Base-by-base conservation (phyloP, 2,797 vertebrate genomes). In the Etheostoma perlongum region DNA sequence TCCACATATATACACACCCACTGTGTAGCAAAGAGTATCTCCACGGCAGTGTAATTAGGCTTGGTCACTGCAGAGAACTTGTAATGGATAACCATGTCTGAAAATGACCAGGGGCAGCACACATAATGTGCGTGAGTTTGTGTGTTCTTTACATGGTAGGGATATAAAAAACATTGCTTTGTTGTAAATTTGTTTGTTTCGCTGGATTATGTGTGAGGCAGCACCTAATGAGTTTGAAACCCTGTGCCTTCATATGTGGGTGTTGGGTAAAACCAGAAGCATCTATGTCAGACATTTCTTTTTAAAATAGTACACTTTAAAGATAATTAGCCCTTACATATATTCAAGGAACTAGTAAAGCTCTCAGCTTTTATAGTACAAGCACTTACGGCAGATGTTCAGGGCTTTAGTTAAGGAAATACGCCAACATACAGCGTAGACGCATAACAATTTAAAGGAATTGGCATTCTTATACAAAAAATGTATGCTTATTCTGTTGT, bases 11-110 rank as follows among this genome's bases (percentile, higher is more conserved):
- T 21, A 79, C 72, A 69, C 78, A 74, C 77, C 58, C 67, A 66
- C 66, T 70, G 81, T 63, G 83, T 12, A 42, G 78, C 36, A 74
- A 80, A 86, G 75, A 90, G 84, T 62, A 85, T 92, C 86, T 91
- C 85, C 75, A 85, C 82, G 78, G 77, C 25, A 21, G 49, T 69
- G 85, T 92, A 91, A 93, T 93, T 90, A 93, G 82, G 86, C 73
- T 80, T 55, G 86, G 91, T 86, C 90, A 87, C 89, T 84, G 90
- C 85, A 81, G 87, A 87, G 84, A 87, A 12, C 46, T 60, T 76
- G 69, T 87, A 90, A 93, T 91, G 82, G 88, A 92, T 85, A 90
- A 86, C 79, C 79, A 76, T 88, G 88, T 86, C 91, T 88, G 79
- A 71, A 89, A 83, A 89, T 79, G 85, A 84, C 91, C 65, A 25